Percentiles rank a stretch among this genome's conserved stretches.
phyloP scores from a whole-genome alignment of 2,113 vertebrate genomes.

The Vulpes lagopus region DNA sequence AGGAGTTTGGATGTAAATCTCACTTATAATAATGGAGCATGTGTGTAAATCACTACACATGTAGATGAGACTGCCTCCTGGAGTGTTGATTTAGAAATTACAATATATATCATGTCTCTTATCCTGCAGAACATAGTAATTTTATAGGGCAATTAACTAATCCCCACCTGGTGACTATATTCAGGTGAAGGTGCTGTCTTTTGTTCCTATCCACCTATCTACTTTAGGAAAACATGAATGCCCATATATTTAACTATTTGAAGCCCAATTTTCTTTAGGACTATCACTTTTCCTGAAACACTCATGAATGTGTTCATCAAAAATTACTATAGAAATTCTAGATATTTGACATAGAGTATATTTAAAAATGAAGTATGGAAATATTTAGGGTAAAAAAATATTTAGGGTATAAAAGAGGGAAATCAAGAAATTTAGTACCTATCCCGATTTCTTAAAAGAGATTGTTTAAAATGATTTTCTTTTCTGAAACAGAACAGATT shows the following conservation, averaged over 20 bases:
- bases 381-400: neutral
- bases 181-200: slow-evolving; percentile 58
- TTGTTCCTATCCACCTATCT: slow-evolving; percentile 53
- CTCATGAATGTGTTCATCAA: neutral
- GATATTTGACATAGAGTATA: neutral
- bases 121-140: neutral
- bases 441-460: neutral
- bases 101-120: accelerated
- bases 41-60: slow-evolving; percentile 26
- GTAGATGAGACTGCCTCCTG: neutral
- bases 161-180: slow-evolving; percentile 25
- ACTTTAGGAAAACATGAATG: slow-evolving; percentile 59
- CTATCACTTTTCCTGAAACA: neutral
- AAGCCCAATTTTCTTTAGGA: neutral
- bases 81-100: slow-evolving; percentile 28
- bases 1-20: neutral
- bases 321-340: neutral
- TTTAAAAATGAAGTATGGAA: neutral
- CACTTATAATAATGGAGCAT: neutral
- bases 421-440: neutral
- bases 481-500: neutral
- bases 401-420: neutral
- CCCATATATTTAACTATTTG: slow-evolving; percentile 35
- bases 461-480: neutral
- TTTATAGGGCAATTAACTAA: slow-evolving; percentile 58